A percentile compares a stretch with the other conserved stretches of the same genome.
Conservation (phyloP, 1,140 invertebrate genomes). For the Brachionus koreanus region DNA sequence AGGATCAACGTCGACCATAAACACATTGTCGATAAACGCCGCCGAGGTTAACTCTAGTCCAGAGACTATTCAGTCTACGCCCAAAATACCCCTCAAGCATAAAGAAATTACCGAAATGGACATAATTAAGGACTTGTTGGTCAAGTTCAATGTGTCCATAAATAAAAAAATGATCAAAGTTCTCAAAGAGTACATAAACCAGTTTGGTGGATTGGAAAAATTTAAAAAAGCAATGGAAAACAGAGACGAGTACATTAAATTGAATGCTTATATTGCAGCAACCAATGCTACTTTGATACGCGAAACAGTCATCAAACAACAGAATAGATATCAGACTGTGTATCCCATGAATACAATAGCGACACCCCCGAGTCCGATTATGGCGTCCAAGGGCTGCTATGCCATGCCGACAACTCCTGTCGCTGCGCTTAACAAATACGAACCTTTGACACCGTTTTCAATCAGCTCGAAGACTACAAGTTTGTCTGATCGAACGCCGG, state of each 20-base stretch:
- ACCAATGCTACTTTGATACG: not conserved
- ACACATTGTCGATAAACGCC: not conserved
- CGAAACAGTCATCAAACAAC: not conserved
- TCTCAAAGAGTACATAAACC: not conserved
- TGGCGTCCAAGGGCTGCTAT: not conserved
- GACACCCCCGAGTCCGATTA: not conserved
- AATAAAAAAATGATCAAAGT: constrained; percentile 36
- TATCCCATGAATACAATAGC: not conserved
- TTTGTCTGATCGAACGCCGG: constrained; percentile 10
- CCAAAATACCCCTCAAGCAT: not conserved
- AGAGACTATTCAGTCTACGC: not conserved
- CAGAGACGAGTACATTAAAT: not conserved
- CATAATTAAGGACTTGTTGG: constrained; percentile 5
- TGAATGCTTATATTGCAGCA: constrained; percentile 26
- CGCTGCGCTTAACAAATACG: not conserved
- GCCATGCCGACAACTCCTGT: not conserved
- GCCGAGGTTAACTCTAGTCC: not conserved
- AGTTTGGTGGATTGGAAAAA: constrained; percentile 10
- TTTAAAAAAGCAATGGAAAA: constrained; percentile 34
- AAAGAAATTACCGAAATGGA: not conserved
- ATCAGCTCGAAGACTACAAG: not conserved
- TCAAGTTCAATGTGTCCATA: constrained; percentile 29
- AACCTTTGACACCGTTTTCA: constrained; percentile 1
- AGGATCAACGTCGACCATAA: not conserved
- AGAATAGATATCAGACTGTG: constrained; percentile 13